A percentile compares a stretch with the other conserved stretches of the same genome.
phyloP scores from a whole-genome alignment of 2,113 vertebrate genomes.

The Chelonoidis abingdonii region DNA sequence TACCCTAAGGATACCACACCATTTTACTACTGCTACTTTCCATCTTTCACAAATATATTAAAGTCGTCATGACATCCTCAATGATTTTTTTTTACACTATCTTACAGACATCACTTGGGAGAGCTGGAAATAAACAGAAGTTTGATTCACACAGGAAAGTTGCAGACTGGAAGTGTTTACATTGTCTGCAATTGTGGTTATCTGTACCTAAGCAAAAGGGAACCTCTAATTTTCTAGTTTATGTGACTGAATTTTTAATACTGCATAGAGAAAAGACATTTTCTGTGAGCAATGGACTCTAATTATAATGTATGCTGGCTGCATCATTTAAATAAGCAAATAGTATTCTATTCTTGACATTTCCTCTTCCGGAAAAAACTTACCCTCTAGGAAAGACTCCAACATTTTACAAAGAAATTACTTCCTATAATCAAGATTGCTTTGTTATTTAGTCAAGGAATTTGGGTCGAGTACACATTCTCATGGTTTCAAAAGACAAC shows the following conservation, averaged over 20 bases:
- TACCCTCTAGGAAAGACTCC: constrained; percentile 4
- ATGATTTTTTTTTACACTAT: not conserved
- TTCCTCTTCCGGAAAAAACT: constrained; percentile 23
- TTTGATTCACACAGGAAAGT: constrained; percentile 57
- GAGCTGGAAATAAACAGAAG: constrained; percentile 37
- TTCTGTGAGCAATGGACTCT: constrained; percentile 29
- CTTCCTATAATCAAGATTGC: constrained; percentile 60
- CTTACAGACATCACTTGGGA: constrained; percentile 32
- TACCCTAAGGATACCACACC: rapidly evolving
- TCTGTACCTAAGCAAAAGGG: constrained; percentile 42
- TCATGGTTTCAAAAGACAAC: constrained; percentile 63
- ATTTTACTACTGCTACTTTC: not conserved
- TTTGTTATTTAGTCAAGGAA: constrained; percentile 60
- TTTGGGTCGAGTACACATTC: constrained; percentile 42
- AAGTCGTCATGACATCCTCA: not conserved
- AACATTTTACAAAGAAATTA: constrained; percentile 63
- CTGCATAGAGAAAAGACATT: not conserved
- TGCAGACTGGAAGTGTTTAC: constrained; percentile 27
- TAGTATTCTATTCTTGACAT: constrained; percentile 54
- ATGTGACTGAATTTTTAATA: constrained; percentile 53
- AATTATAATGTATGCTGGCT: constrained; percentile 45
- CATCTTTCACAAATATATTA: not conserved
- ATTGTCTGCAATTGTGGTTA: constrained; percentile 42
- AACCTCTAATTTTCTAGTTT: constrained; percentile 63
- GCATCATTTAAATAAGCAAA: constrained; percentile 50